These are phyloP conservation scores for Microtus richardsoni DNA, from an alignment of 2,113 vertebrate species.

Conservation along the genomic window DNA sequence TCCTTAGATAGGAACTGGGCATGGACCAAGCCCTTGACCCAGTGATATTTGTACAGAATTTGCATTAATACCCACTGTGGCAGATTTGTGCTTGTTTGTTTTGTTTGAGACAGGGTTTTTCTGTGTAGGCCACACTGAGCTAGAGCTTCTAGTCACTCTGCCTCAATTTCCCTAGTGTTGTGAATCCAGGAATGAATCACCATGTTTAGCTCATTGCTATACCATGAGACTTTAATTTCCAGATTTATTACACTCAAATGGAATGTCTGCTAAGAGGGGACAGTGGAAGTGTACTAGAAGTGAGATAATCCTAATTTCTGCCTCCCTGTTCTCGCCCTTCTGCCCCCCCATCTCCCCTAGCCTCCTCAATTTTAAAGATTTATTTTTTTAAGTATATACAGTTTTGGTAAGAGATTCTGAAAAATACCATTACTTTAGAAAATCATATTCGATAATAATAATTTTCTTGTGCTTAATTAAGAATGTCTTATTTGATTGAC, in stretches of 20 bases:
- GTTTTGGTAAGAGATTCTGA: neutral
- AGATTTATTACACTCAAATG: neutral
- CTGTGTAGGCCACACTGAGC: neutral
- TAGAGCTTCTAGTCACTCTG: neutral
- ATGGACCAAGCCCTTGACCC: neutral
- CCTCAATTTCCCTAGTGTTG: neutral
- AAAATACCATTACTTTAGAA: neutral
- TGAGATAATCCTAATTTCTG: neutral
- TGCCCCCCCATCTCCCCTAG: accelerated
- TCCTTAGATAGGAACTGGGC: neutral
- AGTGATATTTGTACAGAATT: neutral
- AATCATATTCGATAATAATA: neutral
- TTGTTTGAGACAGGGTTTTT: neutral
- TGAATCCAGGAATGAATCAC: neutral
- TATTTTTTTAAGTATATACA: neutral
- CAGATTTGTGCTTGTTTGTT: neutral
- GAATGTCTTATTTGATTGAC: neutral
- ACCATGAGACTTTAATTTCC: neutral
- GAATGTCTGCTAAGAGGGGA: neutral
- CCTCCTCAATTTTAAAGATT: neutral
- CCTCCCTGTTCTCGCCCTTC: neutral
- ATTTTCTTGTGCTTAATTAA: constrained; percentile 12
- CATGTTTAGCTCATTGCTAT: neutral
- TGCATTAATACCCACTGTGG: neutral
- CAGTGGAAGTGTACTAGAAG: neutral